Evolutionary conservation across 2,113 vertebrate species (phyloP).

Genomic region (Ophthalmolycus amberensis): DNA sequence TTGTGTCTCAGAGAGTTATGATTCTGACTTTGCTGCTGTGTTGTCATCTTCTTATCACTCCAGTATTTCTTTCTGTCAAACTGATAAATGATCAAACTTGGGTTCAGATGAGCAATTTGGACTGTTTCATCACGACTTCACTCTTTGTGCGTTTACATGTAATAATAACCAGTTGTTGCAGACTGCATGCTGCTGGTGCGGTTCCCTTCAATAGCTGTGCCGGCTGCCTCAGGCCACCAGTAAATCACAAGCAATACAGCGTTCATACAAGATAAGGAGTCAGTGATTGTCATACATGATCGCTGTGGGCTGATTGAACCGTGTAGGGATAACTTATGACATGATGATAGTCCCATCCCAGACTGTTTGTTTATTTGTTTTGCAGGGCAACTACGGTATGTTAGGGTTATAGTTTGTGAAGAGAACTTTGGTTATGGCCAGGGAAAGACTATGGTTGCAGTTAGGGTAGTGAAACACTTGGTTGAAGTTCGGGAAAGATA

Average conservation of each 20-base stretch:
- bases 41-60: constrained; percentile 1
- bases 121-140: neutral
- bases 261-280: neutral
- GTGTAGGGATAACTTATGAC: neutral
- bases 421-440: neutral
- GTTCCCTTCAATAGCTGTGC: neutral
- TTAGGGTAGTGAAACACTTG: neutral
- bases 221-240: neutral
- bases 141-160: neutral
- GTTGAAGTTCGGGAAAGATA: neutral
- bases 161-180: neutral
- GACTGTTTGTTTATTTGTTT: neutral
- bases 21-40: neutral
- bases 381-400: neutral
- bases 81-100: neutral
- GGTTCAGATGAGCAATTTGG: neutral
- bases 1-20: neutral
- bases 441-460: no score
- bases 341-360: neutral
- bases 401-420: neutral
- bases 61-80: neutral
- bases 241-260: neutral
- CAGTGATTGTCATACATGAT: neutral
- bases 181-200: neutral
- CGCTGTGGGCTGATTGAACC: neutral